Evolutionary conservation across 1,140 invertebrate genomes (phyloP).

Genomic region (Papilio glaucus): DNA sequence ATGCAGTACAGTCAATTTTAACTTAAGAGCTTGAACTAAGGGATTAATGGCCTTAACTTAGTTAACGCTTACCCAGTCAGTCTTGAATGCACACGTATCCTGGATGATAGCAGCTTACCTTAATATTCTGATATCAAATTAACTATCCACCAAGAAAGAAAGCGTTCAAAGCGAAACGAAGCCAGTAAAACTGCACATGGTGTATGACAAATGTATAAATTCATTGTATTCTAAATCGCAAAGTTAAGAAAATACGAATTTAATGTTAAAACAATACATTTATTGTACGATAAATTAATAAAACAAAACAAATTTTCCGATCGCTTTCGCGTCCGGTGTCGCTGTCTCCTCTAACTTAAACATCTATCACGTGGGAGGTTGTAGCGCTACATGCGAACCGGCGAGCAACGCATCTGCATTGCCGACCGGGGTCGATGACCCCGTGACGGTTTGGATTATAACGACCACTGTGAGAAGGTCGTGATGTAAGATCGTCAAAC

Average conservation of each 20-base stretch:
- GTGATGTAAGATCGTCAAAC: slow-evolving; percentile 69
- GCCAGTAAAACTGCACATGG: too few species aligned
- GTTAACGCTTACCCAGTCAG: too few species aligned
- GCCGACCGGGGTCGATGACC: slow-evolving; percentile 58
- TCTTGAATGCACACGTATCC: too few species aligned
- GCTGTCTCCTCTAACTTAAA: slow-evolving; percentile 45
- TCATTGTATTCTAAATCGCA: too few species aligned
- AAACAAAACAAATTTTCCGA: not conserved
- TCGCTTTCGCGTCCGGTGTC: slow-evolving; percentile 25
- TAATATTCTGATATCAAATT: too few species aligned
- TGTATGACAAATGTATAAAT: too few species aligned
- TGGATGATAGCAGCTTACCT: too few species aligned
- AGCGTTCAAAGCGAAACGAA: too few species aligned
- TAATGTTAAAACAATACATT: not conserved
- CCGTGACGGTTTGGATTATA: slow-evolving; percentile 55
- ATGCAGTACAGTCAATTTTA: too few species aligned
- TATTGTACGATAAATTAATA: not conserved
- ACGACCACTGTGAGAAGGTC: slow-evolving; percentile 69
- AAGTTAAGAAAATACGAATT: not conserved
- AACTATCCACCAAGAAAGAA: too few species aligned
- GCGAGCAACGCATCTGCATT: slow-evolving; percentile 75
- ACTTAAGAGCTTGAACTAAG: too few species aligned
- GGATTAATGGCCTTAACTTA: too few species aligned
- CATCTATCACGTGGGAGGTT: slow-evolving; percentile 72
- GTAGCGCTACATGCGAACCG: slow-evolving; percentile 74